A percentile compares a stretch with the other conserved stretches of the same genome.
Conservation (phyloP, 2,888 invertebrate genomes). For the Lithosia quadra region DNA sequence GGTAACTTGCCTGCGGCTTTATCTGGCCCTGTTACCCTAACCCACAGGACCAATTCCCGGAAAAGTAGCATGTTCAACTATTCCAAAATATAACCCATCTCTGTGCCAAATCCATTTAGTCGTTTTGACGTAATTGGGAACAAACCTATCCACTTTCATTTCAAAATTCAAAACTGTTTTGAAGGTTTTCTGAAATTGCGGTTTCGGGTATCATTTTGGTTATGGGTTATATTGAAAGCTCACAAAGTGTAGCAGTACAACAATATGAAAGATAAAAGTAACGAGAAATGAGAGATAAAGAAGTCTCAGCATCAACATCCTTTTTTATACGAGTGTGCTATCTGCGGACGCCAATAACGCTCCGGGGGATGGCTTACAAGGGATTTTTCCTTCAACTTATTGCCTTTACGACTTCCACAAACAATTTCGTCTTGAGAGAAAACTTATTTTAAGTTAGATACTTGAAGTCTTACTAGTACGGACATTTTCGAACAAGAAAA, state of each 20-base stretch:
- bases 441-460: conserved; percentile 22
- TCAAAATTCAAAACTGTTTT: neutral
- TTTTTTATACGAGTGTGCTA: conserved; percentile 53
- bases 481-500: neutral
- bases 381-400: conserved; percentile 58
- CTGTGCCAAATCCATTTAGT: neutral
- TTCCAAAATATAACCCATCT: neutral
- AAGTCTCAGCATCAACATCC: conserved; percentile 50
- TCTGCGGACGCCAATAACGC: conserved; percentile 59
- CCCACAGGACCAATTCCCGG: neutral
- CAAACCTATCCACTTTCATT: neutral
- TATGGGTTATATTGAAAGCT: conserved; percentile 22
- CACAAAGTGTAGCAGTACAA: conserved; percentile 24
- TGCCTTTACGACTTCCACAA: conserved; percentile 55
- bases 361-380: conserved; percentile 53
- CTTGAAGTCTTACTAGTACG: neutral
- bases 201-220: conserved; percentile 12
- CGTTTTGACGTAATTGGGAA: neutral
- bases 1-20: neutral
- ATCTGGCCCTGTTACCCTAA: neutral
- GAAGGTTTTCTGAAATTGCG: neutral
- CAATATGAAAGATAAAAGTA: conserved; percentile 29
- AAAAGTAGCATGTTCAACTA: neutral
- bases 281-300: conserved; percentile 21
- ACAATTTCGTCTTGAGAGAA: conserved; percentile 47